A percentile compares a stretch with the other conserved stretches of the same genome.
These are phyloP conservation scores for Nemapogon koenigi DNA, from an alignment of 2,888 invertebrate species.

Conservation along the genomic window DNA sequence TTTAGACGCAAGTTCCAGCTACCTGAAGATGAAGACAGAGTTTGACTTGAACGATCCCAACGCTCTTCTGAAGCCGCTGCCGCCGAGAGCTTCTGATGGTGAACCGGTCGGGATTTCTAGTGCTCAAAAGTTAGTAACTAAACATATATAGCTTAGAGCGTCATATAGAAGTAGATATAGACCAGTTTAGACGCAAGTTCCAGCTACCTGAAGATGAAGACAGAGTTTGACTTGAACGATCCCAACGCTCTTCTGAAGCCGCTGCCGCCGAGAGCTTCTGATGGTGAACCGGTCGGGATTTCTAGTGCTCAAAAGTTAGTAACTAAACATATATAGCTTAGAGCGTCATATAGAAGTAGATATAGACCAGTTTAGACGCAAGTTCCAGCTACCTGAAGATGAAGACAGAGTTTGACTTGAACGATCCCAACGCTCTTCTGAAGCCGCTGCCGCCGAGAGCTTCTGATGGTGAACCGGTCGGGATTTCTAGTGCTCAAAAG, in stretches of 20 bases:
- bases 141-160: no score
- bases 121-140: slow-evolving; percentile 71
- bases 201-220: slow-evolving; percentile 80
- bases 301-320: slow-evolving; percentile 88
- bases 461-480: slow-evolving; percentile 76
- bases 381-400: slow-evolving; percentile 78
- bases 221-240: slow-evolving; percentile 89
- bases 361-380: slow-evolving; percentile 76
- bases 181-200: slow-evolving; percentile 74
- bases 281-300: slow-evolving; percentile 77
- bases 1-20: slow-evolving; percentile 80
- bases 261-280: slow-evolving; percentile 72
- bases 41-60: slow-evolving; percentile 90
- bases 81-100: slow-evolving; percentile 75
- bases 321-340: no score
- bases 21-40: slow-evolving; percentile 78
- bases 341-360: slow-evolving; percentile 71
- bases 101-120: slow-evolving; percentile 79
- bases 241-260: slow-evolving; percentile 78
- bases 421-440: slow-evolving; percentile 80
- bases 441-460: slow-evolving; percentile 75
- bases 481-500: slow-evolving; percentile 86
- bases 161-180: slow-evolving; percentile 72
- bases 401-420: slow-evolving; percentile 87
- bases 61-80: slow-evolving; percentile 74